Base-by-base conservation (phyloP, 2,113 vertebrate genomes). In the Egretta garzetta region DNA sequence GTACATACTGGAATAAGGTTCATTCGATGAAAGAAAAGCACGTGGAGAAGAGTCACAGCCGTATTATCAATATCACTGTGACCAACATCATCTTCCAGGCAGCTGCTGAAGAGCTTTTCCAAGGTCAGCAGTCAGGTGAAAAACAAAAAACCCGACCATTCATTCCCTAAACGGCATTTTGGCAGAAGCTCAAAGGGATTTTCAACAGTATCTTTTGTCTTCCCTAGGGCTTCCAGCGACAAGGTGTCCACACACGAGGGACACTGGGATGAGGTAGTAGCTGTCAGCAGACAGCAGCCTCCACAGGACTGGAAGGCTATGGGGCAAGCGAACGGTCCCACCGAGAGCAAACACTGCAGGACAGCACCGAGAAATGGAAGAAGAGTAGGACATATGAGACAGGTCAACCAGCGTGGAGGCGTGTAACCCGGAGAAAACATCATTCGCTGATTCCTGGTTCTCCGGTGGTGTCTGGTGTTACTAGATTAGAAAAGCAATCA, bases 401-500 rank as follows among this genome's bases (percentile, higher is more conserved):
- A 37, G 10, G 21, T 41, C 70, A 77, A 72, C 8, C 12, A 93
- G 85, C 1, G 0, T 43, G 50, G 92, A 55, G 56, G 62, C 0
- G 0, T 24, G 43, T 35, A 92, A 89, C 30, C 45, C 41, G 1
- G 39, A 84, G 45, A 67, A 95, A 86, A 75, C 45, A 94, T 81
- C 77, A 37, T 9, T 60, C 49, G 37, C 55, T 1, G 39, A 58
- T 37, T 73, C 58, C 47, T 24, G 7, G 15, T 32, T 88, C 71
- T 86, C 80, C 68, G 49, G 41, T 0, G 0, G 62, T 14, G 39
- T 52, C 80, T 63, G 28, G 27, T 28, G 39, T 50, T 71, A 72
- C 41, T 62, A 79, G 74, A 84, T 83, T 93, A 96, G 84, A 91
- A 94, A 91, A 94, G 64, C 64, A 92, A 56, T 56, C 47, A 45